Conservation (phyloP, 2,797 vertebrate genomes). For the Capromys pilorides region DNA sequence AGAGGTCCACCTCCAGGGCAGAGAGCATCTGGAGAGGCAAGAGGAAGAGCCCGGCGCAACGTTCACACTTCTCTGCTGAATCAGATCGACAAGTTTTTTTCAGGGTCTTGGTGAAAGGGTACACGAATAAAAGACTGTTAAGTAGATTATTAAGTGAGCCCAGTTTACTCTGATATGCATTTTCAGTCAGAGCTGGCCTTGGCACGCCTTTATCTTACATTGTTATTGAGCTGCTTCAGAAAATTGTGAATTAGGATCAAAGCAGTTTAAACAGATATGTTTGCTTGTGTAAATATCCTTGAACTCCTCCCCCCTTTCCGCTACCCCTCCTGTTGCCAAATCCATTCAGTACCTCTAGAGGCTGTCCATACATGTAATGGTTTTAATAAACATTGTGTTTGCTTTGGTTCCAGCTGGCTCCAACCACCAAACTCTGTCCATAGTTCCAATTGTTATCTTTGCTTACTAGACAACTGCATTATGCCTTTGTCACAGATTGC, state of each 20-base stretch:
- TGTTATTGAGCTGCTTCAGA: conserved; percentile 80
- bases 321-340: conserved; percentile 59
- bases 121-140: conserved; percentile 51
- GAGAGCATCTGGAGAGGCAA: background rate
- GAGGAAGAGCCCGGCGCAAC: background rate
- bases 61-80: background rate
- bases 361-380: conserved; percentile 80
- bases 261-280: conserved; percentile 83
- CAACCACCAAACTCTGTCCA: conserved; percentile 72
- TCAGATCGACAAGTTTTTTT: background rate
- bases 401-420: conserved; percentile 83
- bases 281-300: conserved; percentile 83
- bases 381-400: conserved; percentile 83
- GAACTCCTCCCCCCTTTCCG: conserved; percentile 61
- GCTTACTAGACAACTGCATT: conserved; percentile 77
- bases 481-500: conserved; percentile 75
- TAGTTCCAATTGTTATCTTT: conserved; percentile 80
- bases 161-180: conserved; percentile 56
- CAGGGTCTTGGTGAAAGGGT: conserved; percentile 23
- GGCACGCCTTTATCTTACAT: conserved; percentile 75
- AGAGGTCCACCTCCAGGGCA: background rate
- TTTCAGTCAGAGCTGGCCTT: conserved; percentile 70
- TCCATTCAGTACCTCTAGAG: conserved; percentile 80
- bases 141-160: background rate
- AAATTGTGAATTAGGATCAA: conserved; percentile 83